These are phyloP conservation scores for Parnassius mnemosyne DNA, from an alignment of 2,888 invertebrate genomes.

Conservation along the genomic window DNA sequence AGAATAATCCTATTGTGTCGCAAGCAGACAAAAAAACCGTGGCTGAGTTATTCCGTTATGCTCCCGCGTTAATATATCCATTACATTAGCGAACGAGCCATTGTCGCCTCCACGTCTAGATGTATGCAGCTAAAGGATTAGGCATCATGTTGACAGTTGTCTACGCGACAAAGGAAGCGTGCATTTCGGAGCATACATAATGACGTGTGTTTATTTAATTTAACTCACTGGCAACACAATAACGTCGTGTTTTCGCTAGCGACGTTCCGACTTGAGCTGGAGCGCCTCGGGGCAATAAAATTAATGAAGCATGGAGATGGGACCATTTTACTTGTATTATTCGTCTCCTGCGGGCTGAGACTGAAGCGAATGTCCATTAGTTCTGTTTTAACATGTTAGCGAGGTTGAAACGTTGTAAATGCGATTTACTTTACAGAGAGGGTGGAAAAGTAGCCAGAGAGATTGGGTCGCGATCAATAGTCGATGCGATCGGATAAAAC, in stretches of 20 bases:
- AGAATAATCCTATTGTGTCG: constrained; percentile 78
- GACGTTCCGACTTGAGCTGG: constrained; percentile 63
- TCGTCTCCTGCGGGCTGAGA: constrained; percentile 79
- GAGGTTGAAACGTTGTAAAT: constrained; percentile 80
- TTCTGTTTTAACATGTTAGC: constrained; percentile 81
- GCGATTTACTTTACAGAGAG: constrained; percentile 77
- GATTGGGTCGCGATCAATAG: constrained; percentile 68
- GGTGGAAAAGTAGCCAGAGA: constrained; percentile 74
- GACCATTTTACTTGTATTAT: constrained; percentile 81
- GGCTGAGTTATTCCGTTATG: constrained; percentile 77
- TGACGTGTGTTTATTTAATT: constrained; percentile 77
- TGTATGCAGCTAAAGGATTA: constrained; percentile 62
- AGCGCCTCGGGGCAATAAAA: constrained; percentile 79
- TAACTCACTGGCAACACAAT: constrained; percentile 75
- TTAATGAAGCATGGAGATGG: constrained; percentile 81
- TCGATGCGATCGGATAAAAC: constrained; percentile 57
- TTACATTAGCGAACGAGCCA: constrained; percentile 68
- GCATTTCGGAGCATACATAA: constrained; percentile 67
- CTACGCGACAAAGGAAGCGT: constrained; percentile 65
- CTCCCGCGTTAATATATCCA: constrained; percentile 76
- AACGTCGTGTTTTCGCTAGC: constrained; percentile 74
- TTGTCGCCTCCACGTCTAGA: constrained; percentile 41
- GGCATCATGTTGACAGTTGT: constrained; percentile 73
- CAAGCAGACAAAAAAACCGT: constrained; percentile 75
- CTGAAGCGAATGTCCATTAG: constrained; percentile 81